Evolutionary conservation across 2,113 vertebrate genomes (phyloP).

Genomic region (Parotia lawesii): DNA sequence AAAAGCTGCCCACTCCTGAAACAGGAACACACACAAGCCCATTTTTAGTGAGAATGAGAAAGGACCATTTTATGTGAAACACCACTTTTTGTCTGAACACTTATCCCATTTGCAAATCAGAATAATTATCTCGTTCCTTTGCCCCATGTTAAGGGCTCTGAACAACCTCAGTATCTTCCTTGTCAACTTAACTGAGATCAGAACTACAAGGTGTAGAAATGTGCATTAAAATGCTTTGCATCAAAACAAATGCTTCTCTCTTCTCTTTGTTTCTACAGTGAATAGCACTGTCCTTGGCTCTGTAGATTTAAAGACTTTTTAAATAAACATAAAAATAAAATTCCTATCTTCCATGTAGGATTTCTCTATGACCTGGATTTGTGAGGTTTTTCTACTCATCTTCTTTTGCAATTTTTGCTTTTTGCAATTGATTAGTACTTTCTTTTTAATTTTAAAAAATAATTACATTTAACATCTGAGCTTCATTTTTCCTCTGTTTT

Average conservation of each 20-base stretch:
- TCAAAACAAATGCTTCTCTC: slow-evolving; percentile 6
- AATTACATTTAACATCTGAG: not conserved
- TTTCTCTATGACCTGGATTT: not conserved
- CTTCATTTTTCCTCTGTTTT: not conserved
- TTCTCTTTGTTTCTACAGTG: not conserved
- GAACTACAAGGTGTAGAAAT: not conserved
- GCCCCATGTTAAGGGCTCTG: not conserved
- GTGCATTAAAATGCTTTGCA: not conserved
- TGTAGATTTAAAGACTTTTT: slow-evolving; percentile 2
- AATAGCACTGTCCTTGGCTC: not conserved
- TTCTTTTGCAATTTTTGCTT: not conserved
- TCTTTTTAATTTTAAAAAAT: not conserved
- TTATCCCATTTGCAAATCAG: not conserved
- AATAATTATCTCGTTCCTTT: not conserved
- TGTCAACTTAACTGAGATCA: not conserved
- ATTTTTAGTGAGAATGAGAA: not conserved
- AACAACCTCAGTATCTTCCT: not conserved
- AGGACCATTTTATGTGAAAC: not conserved
- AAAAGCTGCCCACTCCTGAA: not conserved
- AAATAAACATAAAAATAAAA: slow-evolving; percentile 23
- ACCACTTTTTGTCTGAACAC: not conserved
- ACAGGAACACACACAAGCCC: not conserved
- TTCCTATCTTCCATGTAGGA: not conserved
- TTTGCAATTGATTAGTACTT: not conserved
- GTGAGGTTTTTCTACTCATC: not conserved